These are phyloP conservation scores for Hyla sarda DNA, from an alignment of 2,113 vertebrate species.

Conservation along the genomic window DNA sequence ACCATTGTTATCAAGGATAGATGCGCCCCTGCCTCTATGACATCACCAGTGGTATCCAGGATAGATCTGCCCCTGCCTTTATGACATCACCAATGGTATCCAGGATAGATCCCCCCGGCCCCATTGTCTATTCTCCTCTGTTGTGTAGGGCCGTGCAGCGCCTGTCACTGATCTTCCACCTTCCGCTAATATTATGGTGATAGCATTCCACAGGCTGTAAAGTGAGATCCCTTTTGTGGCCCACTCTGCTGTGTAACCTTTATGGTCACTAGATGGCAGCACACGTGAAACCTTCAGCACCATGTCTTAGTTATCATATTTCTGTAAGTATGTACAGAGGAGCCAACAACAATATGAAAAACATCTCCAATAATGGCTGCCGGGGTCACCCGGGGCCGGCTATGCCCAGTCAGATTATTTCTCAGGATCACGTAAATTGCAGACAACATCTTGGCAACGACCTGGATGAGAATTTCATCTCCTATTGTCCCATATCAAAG, in stretches of 20 bases:
- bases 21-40: too few relatives aligned
- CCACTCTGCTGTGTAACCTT: not conserved
- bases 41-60: too few relatives aligned
- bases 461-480: not conserved
- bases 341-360: not conserved
- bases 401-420: not conserved
- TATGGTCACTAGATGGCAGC: not conserved
- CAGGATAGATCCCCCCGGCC: too few relatives aligned
- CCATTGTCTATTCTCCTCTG: too few relatives aligned
- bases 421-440: slow-evolving; percentile 4
- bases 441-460: not conserved
- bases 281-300: not conserved
- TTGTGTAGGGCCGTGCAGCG: too few relatives aligned
- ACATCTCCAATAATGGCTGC: not conserved
- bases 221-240: not conserved
- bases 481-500: not conserved
- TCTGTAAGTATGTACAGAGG: not conserved
- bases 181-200: not conserved
- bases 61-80: too few relatives aligned
- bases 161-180: not conserved
- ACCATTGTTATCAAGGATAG: too few relatives aligned
- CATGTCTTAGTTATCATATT: not conserved
- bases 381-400: not conserved
- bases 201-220: not conserved
- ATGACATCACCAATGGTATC: too few relatives aligned